Evolutionary conservation across 2,888 invertebrate species (phyloP).

Genomic region (Seira musarum): DNA sequence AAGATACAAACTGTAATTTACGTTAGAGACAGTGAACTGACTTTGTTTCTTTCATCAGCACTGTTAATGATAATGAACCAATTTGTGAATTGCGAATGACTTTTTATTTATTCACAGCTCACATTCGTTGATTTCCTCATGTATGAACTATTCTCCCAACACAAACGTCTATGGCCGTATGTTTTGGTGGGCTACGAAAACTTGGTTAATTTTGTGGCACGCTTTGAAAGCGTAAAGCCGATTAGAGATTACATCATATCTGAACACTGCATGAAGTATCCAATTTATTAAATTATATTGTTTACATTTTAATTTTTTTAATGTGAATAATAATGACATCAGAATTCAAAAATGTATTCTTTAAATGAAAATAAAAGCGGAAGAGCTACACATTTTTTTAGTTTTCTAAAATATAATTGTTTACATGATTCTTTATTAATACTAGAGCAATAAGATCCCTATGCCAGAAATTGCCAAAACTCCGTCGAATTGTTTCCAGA

Average conservation of each 20-base stretch:
- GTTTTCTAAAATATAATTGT: too few species aligned
- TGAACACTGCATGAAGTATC: slow-evolving; percentile 70
- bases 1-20: slow-evolving; percentile 57
- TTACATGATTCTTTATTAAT: too few species aligned
- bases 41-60: background rate
- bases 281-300: too few species aligned
- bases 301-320: too few species aligned
- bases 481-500: slow-evolving; percentile 80
- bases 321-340: too few species aligned
- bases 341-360: too few species aligned
- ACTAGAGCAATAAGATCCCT: too few species aligned
- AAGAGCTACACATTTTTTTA: too few species aligned
- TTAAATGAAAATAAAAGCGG: too few species aligned
- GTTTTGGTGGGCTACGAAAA: slow-evolving; percentile 71
- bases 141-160: slow-evolving; percentile 73
- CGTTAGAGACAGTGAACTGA: background rate
- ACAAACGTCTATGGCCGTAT: slow-evolving; percentile 71
- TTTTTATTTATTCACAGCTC: slow-evolving; percentile 70
- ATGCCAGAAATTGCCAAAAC: slow-evolving; percentile 79
- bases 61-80: too few species aligned
- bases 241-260: slow-evolving; percentile 71
- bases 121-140: slow-evolving; percentile 73
- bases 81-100: too few species aligned
- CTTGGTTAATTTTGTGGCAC: slow-evolving; percentile 71
- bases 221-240: slow-evolving; percentile 71